Conservation (phyloP, 2,113 vertebrate genomes). For the Mustelus asterias region DNA sequence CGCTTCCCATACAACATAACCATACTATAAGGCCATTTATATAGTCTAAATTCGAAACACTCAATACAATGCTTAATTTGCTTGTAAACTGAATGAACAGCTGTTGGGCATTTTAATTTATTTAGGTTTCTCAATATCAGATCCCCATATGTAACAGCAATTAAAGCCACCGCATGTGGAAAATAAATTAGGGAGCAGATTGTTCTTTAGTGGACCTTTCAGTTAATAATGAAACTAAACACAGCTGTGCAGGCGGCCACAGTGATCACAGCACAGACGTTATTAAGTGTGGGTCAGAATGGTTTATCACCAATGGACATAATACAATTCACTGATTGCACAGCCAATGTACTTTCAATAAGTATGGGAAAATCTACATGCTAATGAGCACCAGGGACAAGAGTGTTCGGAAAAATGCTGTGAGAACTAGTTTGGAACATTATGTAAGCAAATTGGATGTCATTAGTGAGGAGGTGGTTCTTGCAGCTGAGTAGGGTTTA, state of each 20-base stretch:
- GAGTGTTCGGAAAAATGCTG: background rate
- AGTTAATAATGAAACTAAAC: constrained; percentile 33
- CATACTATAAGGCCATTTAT: background rate
- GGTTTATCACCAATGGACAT: background rate
- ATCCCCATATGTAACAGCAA: background rate
- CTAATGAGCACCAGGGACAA: background rate
- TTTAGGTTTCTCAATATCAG: background rate
- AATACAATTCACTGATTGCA: background rate
- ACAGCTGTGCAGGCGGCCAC: constrained; percentile 7
- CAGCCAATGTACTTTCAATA: background rate
- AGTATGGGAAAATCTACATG: background rate
- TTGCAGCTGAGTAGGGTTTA: background rate
- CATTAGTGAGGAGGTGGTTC: background rate
- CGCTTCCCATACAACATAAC: background rate
- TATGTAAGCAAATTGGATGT: background rate
- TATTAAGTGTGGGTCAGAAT: background rate
- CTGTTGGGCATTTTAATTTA: background rate
- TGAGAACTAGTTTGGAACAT: background rate
- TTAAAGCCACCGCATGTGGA: background rate
- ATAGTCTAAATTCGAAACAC: background rate
- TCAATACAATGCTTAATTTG: background rate
- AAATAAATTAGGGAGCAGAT: constrained; percentile 21
- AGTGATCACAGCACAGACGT: background rate
- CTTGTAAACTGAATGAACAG: constrained; percentile 3
- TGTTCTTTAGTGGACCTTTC: constrained; percentile 14